These are phyloP conservation scores for Sturnira hondurensis DNA, from an alignment of 2,113 vertebrate genomes.

Conservation along the genomic window DNA sequence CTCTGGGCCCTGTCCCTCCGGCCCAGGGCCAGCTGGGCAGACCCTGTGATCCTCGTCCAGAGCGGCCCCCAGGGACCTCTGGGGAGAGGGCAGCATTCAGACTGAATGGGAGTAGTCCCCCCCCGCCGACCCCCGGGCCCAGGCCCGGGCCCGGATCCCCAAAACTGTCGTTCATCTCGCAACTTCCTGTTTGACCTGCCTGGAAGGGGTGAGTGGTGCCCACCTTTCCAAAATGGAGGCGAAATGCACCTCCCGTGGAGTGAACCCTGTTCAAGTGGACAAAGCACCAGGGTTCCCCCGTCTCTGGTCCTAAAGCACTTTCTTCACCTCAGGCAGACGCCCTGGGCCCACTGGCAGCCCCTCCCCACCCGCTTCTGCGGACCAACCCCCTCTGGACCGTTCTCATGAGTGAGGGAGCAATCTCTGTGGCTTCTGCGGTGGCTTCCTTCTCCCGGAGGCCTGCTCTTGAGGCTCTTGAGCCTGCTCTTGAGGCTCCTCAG, in stretches of 20 bases:
- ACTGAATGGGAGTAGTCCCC: not conserved
- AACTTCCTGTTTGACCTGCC: not conserved
- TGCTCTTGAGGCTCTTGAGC: no score
- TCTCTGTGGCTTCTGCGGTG: no score
- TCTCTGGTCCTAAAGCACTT: no score
- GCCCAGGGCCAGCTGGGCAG: no score
- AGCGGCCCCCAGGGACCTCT: not conserved
- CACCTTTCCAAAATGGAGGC: not conserved
- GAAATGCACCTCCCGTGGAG: fast-evolving
- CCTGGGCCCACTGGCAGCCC: fast-evolving
- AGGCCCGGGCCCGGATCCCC: not conserved
- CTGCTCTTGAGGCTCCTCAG: no score
- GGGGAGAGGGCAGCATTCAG: no score
- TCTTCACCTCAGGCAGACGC: not conserved
- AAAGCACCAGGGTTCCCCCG: fast-evolving
- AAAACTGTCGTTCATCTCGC: not conserved
- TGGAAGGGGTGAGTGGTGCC: no score
- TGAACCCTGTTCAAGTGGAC: not conserved
- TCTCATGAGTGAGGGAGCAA: no score
- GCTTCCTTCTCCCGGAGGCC: no score
- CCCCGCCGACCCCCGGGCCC: no score
- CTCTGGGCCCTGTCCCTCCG: fast-evolving
- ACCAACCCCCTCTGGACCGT: fast-evolving
- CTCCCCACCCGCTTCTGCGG: no score
- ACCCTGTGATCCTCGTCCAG: no score